Evolutionary conservation across 37 sponge, comb jelly and placozoan species (phyloP).

Genomic region (Beroe forskalii): DNA sequence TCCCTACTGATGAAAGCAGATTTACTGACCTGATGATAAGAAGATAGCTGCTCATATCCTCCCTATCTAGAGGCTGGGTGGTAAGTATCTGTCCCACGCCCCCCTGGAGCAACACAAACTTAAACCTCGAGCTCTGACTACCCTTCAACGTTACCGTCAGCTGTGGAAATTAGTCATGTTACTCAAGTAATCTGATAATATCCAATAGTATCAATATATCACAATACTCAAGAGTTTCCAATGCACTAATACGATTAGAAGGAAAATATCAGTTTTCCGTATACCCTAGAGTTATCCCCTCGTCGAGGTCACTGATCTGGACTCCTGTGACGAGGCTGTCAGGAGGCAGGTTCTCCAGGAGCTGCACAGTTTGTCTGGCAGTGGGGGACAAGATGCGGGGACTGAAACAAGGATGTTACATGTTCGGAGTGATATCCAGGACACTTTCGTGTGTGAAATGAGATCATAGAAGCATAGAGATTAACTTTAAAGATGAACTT

Average conservation of each 20-base stretch:
- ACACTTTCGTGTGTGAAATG: too few relatives aligned
- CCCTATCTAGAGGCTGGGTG: neutral
- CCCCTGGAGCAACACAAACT: neutral
- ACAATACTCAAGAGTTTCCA: too few relatives aligned
- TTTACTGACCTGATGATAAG: conserved; percentile 15
- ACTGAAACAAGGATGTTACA: neutral
- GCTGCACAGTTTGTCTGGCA: neutral
- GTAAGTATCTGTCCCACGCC: conserved; percentile 19
- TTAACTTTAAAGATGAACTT: too few relatives aligned
- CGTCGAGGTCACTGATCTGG: conserved; percentile 20
- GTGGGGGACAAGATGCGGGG: conserved; percentile 6
- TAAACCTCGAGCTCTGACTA: neutral
- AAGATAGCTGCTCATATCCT: neutral
- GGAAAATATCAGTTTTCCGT: too few relatives aligned
- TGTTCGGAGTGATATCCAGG: too few relatives aligned
- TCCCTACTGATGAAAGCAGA: too few relatives aligned
- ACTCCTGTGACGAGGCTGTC: conserved; percentile 22
- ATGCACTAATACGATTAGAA: too few relatives aligned
- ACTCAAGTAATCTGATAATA: too few relatives aligned
- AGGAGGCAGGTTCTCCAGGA: conserved; percentile 2
- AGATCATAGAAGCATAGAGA: too few relatives aligned
- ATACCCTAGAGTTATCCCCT: too few relatives aligned
- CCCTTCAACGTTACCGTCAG: neutral
- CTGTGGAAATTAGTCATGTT: too few relatives aligned
- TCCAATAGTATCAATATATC: too few relatives aligned